These are phyloP conservation scores for Acyrthosiphon pisum DNA, from an alignment of 1,140 invertebrate species.

Conservation along the genomic window DNA sequence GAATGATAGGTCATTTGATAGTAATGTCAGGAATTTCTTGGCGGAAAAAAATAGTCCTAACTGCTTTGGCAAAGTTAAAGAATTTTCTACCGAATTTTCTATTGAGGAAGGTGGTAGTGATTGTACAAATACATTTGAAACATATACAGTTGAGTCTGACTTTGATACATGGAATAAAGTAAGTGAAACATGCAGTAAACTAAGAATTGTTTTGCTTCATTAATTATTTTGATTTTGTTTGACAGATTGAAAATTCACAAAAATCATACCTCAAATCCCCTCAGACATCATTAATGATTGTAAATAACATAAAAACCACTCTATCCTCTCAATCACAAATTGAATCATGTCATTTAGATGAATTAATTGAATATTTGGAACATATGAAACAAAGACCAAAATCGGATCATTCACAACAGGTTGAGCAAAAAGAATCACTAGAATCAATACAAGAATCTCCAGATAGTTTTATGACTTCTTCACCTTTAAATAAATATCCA, in stretches of 20 bases:
- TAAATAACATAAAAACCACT: slow-evolving; percentile 33
- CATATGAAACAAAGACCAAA: neutral
- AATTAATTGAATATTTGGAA: slow-evolving; percentile 44
- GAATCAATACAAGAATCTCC: neutral
- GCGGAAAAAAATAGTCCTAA: slow-evolving; percentile 51
- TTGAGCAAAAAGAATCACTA: neutral
- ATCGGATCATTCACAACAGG: neutral
- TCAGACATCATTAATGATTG: neutral
- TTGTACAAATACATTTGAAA: slow-evolving; percentile 36
- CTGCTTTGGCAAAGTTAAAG: slow-evolving; percentile 50
- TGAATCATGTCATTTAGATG: slow-evolving; percentile 16
- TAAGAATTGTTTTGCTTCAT: neutral
- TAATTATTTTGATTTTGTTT: neutral
- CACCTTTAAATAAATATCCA: slow-evolving; percentile 33
- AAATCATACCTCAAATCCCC: neutral
- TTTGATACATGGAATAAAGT: slow-evolving; percentile 34
- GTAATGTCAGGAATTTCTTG: slow-evolving; percentile 50
- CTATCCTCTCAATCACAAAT: slow-evolving; percentile 16
- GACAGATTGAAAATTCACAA: neutral
- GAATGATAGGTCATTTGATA: slow-evolving; percentile 43
- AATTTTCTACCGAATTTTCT: neutral
- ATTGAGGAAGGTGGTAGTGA: neutral
- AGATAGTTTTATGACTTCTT: slow-evolving; percentile 11
- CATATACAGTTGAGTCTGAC: slow-evolving; percentile 49
- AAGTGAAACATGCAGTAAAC: neutral